Evolutionary conservation across 2,888 invertebrate genomes (phyloP).

Genomic region (Tetragonula carbonaria): DNA sequence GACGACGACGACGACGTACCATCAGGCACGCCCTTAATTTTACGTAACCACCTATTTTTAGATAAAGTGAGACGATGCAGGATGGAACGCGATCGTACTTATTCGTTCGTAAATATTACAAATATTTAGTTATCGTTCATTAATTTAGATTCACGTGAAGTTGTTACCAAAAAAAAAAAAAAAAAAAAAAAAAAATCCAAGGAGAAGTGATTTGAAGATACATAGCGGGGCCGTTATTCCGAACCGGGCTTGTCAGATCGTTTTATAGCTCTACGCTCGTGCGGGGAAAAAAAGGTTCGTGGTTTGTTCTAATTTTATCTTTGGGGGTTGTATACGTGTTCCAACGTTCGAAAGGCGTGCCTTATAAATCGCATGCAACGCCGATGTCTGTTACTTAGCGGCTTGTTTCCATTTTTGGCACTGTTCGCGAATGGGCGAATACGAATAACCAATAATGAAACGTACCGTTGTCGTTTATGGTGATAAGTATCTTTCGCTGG

Average conservation of each 20-base stretch:
- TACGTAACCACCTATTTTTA: slow-evolving; percentile 47
- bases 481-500: slow-evolving; percentile 1
- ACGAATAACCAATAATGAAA: neutral
- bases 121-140: neutral
- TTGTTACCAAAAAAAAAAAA: neutral
- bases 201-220: slow-evolving; percentile 10
- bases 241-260: slow-evolving; percentile 23
- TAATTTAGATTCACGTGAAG: neutral
- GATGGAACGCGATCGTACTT: slow-evolving; percentile 4
- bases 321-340: slow-evolving; percentile 52
- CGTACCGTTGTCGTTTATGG: neutral
- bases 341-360: slow-evolving; percentile 25
- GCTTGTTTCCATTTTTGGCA: neutral
- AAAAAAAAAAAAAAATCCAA: neutral
- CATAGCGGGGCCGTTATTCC: neutral
- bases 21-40: slow-evolving; percentile 47
- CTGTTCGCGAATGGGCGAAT: neutral
- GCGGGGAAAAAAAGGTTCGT: slow-evolving; percentile 25
- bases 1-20: neutral
- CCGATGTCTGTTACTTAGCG: no score
- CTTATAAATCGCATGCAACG: neutral
- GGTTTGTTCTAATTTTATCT: slow-evolving; percentile 56
- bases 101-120: slow-evolving; percentile 5
- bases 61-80: slow-evolving; percentile 2
- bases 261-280: slow-evolving; percentile 26